phyloP scores from a whole-genome alignment of 2,113 vertebrate genomes.

The Athene noctua region DNA sequence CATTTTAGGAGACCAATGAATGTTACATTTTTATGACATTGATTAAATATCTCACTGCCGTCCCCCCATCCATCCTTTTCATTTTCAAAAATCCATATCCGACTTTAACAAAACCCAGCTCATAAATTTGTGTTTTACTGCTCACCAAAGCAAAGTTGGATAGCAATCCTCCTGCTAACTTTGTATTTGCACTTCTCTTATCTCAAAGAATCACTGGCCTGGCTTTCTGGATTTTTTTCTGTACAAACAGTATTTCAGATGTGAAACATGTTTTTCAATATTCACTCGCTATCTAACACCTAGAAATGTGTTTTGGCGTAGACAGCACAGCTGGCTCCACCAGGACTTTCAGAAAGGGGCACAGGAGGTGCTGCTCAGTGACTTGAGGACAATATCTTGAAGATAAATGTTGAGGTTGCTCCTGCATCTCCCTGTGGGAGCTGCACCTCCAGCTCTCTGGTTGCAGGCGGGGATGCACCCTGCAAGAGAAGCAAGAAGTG shows the following conservation, averaged over 20 bases:
- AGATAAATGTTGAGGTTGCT: background rate
- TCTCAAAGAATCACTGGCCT: background rate
- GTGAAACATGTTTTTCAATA: background rate
- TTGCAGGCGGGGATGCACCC: background rate
- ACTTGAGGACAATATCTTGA: background rate
- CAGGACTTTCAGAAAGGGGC: background rate
- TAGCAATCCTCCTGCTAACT: background rate
- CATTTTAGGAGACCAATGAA: slow-evolving; percentile 84
- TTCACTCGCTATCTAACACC: background rate
- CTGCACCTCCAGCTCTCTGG: background rate
- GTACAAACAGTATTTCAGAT: background rate
- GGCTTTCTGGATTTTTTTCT: background rate
- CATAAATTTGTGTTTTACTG: slow-evolving; percentile 75
- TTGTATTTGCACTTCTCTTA: background rate
- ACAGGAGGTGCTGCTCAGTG: background rate
- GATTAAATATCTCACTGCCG: slow-evolving; percentile 77
- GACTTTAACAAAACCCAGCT: slow-evolving; percentile 74
- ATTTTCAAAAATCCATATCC: slow-evolving; percentile 76
- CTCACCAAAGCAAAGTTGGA: slow-evolving; percentile 30
- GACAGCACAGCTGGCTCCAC: background rate
- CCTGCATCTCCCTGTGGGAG: background rate
- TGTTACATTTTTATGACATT: slow-evolving; percentile 86
- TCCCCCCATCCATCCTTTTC: slow-evolving; percentile 78
- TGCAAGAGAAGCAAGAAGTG: background rate
- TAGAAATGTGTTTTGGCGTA: background rate